Base-by-base conservation (phyloP, 2,113 vertebrate genomes). In the Morone saxatilis region DNA sequence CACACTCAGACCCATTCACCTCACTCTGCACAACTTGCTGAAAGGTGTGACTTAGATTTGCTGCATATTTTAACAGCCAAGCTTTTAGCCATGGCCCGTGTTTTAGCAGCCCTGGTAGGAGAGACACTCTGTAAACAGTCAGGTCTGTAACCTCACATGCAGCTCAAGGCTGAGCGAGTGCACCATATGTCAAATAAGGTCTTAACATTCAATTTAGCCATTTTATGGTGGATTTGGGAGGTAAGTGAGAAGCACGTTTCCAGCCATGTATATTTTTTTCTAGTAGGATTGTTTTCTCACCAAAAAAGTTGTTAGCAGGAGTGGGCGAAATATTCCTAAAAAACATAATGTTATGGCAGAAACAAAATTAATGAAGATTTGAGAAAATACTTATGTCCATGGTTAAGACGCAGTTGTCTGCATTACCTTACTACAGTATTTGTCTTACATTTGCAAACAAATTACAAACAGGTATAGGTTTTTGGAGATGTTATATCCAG, bases 1-100 rank as follows among this genome's bases (percentile, higher is more conserved):
- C 94, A 94, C 77, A 93, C 92, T 88, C 85, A 84, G 82, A 82
- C 38, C 60, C 60, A 75, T 20, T 71, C 93, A 93, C 94, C 94
- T 95, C 95, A 90, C 94, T 94, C 87, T 0, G 76, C 90, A 62
- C 67, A 47, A 53, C 74, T 61, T 9, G 38, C 65, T 84, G 85
- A 78, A 83, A 93, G 73, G 84, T 94, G 90, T 87, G 82, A 91
- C 87, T 90, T 80, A 83, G 85, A 92, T 86, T 84, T 67, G 60
- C 57, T 84, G 75, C 78, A 71, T 71, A 80, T 88, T 79, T 92
- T 61, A 86, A 71, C 75, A 72, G 75, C 60, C 60, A 43, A 17
- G 47, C 14, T 60, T 85, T 86, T n/a, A 85, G 65, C 86, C 82
- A 12, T 77, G 70, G 78, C 38, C 50, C 20, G 31, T 50, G 66